Evolutionary conservation across 2,888 invertebrate species (phyloP).

Genomic region (Lasiommata megera): DNA sequence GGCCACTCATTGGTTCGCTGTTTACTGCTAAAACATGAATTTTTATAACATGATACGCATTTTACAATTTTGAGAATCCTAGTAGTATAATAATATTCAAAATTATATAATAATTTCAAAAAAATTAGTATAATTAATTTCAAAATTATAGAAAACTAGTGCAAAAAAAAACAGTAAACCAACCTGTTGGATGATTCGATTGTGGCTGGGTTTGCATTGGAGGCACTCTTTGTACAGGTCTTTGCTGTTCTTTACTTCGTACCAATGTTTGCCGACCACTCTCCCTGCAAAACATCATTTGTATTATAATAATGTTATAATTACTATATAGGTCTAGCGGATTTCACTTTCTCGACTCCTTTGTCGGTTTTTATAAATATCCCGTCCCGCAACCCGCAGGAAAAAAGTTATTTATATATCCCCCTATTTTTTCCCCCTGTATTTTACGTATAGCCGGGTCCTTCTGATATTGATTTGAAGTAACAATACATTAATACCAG

Average conservation of each 20-base stretch:
- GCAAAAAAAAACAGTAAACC: no score
- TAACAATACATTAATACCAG: background rate
- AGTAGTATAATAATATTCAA: no score
- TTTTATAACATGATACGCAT: no score
- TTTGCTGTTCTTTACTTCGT: slow-evolving; percentile 69
- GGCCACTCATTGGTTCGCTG: slow-evolving; percentile 56
- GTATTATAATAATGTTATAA: background rate
- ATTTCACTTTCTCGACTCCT: no score
- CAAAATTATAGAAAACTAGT: no score
- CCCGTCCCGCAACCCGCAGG: no score
- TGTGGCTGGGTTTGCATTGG: slow-evolving; percentile 71
- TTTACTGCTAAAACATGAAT: slow-evolving; percentile 52
- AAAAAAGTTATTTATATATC: no score
- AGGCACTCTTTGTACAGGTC: slow-evolving; percentile 73
- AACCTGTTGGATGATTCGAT: slow-evolving; percentile 38
- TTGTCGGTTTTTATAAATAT: no score
- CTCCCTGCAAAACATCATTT: slow-evolving; percentile 48
- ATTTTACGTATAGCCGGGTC: background rate
- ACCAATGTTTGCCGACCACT: slow-evolving; percentile 69
- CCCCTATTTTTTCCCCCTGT: no score
- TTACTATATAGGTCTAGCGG: slow-evolving; percentile 1
- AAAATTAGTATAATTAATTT: no score
- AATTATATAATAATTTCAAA: no score
- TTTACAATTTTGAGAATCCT: no score
- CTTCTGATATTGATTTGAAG: background rate